These are phyloP conservation scores for Petrocephalus zakoni DNA, from an alignment of 2,113 vertebrate species.

Conservation along the genomic window DNA sequence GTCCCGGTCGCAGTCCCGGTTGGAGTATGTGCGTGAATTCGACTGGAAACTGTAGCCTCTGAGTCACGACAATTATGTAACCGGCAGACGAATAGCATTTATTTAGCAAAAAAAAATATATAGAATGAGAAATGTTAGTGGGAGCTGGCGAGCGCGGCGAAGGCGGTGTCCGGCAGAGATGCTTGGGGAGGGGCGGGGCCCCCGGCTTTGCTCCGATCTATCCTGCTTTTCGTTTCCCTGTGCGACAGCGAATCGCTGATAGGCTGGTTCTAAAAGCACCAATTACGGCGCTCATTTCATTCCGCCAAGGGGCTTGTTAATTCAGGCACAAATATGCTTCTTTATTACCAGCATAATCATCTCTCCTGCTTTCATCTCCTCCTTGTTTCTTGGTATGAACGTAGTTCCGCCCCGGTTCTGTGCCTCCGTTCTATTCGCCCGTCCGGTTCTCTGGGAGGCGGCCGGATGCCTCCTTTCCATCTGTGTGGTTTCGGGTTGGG, in stretches of 20 bases:
- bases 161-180: slow-evolving; percentile 13
- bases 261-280: background rate
- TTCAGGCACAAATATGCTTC: background rate
- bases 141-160: background rate
- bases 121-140: slow-evolving; percentile 25
- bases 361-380: slow-evolving; percentile 1
- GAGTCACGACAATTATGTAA: slow-evolving; percentile 40
- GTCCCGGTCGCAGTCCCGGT: slow-evolving; percentile 28
- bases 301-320: background rate
- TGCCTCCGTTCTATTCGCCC: background rate
- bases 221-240: background rate
- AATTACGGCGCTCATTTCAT: background rate
- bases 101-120: slow-evolving; percentile 18
- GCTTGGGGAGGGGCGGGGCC: background rate
- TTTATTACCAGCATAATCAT: slow-evolving; percentile 12
- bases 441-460: background rate
- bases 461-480: background rate
- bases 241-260: background rate
- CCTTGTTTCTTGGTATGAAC: background rate
- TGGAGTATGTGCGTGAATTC: slow-evolving; percentile 36
- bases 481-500: background rate
- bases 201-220: background rate
- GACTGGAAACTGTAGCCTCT: slow-evolving; percentile 36
- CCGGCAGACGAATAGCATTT: slow-evolving; percentile 37
- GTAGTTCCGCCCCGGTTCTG: background rate